Evolutionary conservation across 2,888 invertebrate genomes (phyloP), one percentile per base, ranked within the genome.

Genomic region (Tiliacea aurago): DNA sequence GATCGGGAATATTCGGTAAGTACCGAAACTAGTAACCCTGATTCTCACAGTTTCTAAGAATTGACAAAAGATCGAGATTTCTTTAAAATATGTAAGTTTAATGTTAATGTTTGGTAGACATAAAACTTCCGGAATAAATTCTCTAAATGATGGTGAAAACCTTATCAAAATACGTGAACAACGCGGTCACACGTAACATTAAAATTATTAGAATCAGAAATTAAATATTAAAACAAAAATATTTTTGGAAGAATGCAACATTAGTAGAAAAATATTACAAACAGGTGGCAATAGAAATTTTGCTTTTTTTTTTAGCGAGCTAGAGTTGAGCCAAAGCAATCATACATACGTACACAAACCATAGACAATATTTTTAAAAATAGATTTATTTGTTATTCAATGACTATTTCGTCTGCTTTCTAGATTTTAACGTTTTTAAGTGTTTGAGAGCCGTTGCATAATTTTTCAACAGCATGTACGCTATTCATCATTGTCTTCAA

Each of bases 261-360:
- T 80, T 79, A 70, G 83, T 78, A 76, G 76, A 75, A 84, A 74
- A 83, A 76, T 76, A 79, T 85, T 67, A 71, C 68, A 13, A 33
- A 64, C 85, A 85, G 76, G 72, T 84, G 84, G 79, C 68, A 78
- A 82, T 49, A 74, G 62, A 62, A 11, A 15, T 49, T 43, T 58
- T 47, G 37, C 7, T 23, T 68, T 73, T 69, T 71, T 74, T 74
- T 61, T 20, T n/a, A 47, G 37, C 20, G 11, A 64, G n/a, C 28
- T 28, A 15, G 37, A 28, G 7, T 62, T 58, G 70, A 81, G 73
- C 75, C 82, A 84, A 83, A 55, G 73, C 49, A 67, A 20, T 71
- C 18, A 41, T 11, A 43, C 58, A 49, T 59, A 69, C 43, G 49
- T 61, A 28, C 20, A 28, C n/a, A 33, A n/a, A 23, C 45, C 56